Evolutionary conservation across 2,113 vertebrate genomes (phyloP), one percentile per base, ranked within the genome.

Genomic region (Cochlearius cochlearius): DNA sequence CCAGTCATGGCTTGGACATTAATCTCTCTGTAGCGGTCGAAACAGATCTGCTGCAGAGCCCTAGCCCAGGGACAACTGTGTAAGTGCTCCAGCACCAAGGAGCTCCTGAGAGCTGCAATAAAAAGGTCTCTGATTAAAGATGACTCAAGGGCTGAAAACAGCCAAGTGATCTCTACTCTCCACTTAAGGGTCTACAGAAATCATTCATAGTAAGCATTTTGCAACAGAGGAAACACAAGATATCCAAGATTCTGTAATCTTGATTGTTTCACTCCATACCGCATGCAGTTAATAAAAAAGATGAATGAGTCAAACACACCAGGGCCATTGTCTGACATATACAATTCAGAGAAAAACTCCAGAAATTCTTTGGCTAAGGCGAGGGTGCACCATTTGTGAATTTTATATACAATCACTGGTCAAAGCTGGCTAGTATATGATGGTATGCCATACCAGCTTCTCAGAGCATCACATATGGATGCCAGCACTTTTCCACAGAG

Each of bases 61-160:
- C 73, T 55, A 92, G 74, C 69, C 17, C 66, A 68, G 73, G 32
- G 45, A 23, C 73, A 95, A 73, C 41, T 29, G 16, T 72, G 9
- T 60, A 85, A 95, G 36, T 58, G 41, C 53, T 82, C 81, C 72
- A 73, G 55, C 58, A 90, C n/a, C 69, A 85, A 91, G 62, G 67
- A 87, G 50, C 11, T 87, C 66, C 58, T 66, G n/a, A 82, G 63
- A 90, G 41, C n/a, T 73, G 38, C 74, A 82, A 41, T 71, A 75
- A 69, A 90, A 92, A 75, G 9, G 23, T 64, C 49, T 89, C 80
- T 64, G 88, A 85, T 91, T 91, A 95, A 92, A 91, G 62, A 96
- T 91, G n/a, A 90, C 80, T 91, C 77, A 91, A 62, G 47, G 69
- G 41, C 87, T 77, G 62, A 90, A 92, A 94, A 85, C 49, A 76